Conservation (phyloP, 2,797 vertebrate genomes). For the Menidia menidia region DNA sequence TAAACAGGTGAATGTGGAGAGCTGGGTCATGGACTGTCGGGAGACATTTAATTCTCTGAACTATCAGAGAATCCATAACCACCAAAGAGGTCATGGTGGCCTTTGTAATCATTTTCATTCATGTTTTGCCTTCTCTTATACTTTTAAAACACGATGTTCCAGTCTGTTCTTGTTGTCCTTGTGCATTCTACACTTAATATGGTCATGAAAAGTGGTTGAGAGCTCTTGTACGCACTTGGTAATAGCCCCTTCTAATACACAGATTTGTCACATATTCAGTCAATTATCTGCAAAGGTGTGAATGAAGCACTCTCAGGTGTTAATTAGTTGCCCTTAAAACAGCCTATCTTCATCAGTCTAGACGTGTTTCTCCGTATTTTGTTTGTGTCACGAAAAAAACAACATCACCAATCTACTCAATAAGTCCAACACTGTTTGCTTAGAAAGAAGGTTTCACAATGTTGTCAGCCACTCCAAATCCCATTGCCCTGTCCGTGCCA, state of each 20-base stretch:
- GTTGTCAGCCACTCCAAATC: conserved; percentile 10
- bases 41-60: conserved; percentile 15
- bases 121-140: conserved; percentile 1
- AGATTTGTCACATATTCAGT: conserved; percentile 49
- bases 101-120: conserved; percentile 5
- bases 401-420: too few relatives aligned
- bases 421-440: neutral
- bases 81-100: neutral
- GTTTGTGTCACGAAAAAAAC: neutral
- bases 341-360: conserved; percentile 3
- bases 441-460: neutral
- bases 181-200: conserved; percentile 23
- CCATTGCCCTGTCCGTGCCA: conserved; percentile 3
- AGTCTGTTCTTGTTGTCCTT: conserved; percentile 35
- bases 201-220: conserved; percentile 22
- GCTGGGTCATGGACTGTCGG: conserved; percentile 18
- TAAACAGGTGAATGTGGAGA: conserved; percentile 28
- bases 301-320: conserved; percentile 55
- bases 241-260: conserved; percentile 32
- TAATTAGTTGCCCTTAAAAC: conserved; percentile 62
- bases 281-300: conserved; percentile 64
- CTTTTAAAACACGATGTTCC: conserved; percentile 21
- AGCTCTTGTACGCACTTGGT: conserved; percentile 48
- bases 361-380: neutral
- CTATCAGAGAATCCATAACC: conserved; percentile 8